Evolutionary conservation across 1,140 invertebrate species (phyloP).

Genomic region (Drosophila tropicalis): DNA sequence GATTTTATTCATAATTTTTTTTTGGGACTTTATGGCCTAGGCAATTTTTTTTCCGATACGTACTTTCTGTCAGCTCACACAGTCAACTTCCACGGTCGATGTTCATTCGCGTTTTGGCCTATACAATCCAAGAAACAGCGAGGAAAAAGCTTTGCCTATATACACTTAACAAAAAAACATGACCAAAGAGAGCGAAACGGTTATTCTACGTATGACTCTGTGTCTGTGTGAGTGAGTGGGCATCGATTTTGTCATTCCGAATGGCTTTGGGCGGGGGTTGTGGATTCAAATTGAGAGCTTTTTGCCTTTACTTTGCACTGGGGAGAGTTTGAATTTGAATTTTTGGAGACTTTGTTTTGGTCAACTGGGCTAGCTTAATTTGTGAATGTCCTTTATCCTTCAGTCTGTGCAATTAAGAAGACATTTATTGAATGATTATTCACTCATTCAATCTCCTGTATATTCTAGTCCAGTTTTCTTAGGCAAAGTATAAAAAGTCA

Average conservation of each 20-base stretch:
- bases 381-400: neutral
- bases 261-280: conserved; percentile 11
- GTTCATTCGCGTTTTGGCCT: conserved; percentile 82
- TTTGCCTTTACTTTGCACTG: conserved; percentile 30
- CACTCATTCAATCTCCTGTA: no score
- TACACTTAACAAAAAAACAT: conserved; percentile 10
- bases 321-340: conserved; percentile 3
- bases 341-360: neutral
- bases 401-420: neutral
- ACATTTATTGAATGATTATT: no score
- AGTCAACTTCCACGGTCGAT: conserved; percentile 83
- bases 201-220: conserved; percentile 15
- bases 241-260: conserved; percentile 64
- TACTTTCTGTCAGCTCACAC: conserved; percentile 50
- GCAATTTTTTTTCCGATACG: conserved; percentile 53
- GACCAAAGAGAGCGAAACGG: conserved; percentile 65
- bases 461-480: no score
- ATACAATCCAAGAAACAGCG: conserved; percentile 61
- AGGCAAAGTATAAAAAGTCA: no score
- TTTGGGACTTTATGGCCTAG: conserved; percentile 12
- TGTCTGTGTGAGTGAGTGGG: neutral
- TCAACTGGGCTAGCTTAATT: neutral
- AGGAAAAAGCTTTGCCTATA: conserved; percentile 61
- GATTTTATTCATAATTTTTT: conserved; percentile 14
- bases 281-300: conserved; percentile 42